Conservation (phyloP, 1,140 invertebrate genomes). For the Bombus difficillimus region DNA sequence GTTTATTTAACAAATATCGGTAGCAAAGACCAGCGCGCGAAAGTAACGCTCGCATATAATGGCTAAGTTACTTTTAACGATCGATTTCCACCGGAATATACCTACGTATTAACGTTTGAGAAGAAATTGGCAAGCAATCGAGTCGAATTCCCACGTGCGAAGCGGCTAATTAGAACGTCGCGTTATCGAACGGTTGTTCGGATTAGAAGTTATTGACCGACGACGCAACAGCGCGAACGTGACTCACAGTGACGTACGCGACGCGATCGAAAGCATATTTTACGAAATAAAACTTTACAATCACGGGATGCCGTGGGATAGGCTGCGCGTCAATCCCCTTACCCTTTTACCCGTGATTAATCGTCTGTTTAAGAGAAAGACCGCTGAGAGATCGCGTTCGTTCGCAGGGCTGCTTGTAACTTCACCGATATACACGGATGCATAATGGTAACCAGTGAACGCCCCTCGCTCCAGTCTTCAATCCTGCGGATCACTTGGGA, state of each 20-base stretch:
- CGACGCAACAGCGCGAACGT: not conserved
- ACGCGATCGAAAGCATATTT: not conserved
- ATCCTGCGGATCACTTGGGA: constrained; percentile 62
- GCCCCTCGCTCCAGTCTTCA: constrained; percentile 41
- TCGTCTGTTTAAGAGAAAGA: constrained; percentile 46
- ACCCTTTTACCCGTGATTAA: constrained; percentile 61
- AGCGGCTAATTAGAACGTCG: constrained; percentile 15
- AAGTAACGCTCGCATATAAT: not conserved
- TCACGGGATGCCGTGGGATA: constrained; percentile 42
- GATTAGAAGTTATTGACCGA: constrained; percentile 16
- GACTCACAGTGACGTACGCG: not conserved
- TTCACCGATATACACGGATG: constrained; percentile 5
- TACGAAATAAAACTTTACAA: constrained; percentile 22
- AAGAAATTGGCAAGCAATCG: not conserved
- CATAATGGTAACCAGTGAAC: constrained; percentile 48
- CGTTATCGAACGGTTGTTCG: not conserved
- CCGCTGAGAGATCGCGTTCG: constrained; percentile 14
- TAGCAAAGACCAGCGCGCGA: not conserved
- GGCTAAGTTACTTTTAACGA: too few relatives aligned
- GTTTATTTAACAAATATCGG: too few relatives aligned
- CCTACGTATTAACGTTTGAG: not conserved
- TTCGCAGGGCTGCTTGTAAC: constrained; percentile 22
- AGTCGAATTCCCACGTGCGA: constrained; percentile 21
- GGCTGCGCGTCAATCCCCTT: constrained; percentile 23
- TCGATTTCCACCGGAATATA: not conserved